Base-by-base conservation (phyloP, 2,113 vertebrate species). In the Poeciliopsis retropinna region DNA sequence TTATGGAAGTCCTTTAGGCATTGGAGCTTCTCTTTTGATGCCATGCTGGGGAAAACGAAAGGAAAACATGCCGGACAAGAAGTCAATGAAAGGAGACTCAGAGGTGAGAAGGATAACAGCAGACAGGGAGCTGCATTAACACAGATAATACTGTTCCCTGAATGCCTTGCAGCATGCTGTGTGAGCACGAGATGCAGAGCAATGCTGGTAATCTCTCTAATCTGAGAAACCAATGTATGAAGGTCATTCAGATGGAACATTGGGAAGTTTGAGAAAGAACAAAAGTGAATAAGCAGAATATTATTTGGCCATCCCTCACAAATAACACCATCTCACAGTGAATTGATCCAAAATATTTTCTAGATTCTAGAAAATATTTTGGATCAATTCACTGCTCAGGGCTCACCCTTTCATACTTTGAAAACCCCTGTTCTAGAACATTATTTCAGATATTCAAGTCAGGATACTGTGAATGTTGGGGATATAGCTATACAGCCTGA, bases 1-100 rank as follows among this genome's bases (percentile, higher is more conserved):
- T 99, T 99, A 92, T 99, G 98, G 87, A 99, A 99, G 86, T 99
- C 98, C 90, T 99, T 99, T 88, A 99, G 91, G 90, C 96, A 98
- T 91, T 98, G 97, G 83, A 99, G 93, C 85, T 99, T 99, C 88
- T 99, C 98, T 89, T 98, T 99, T 90, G 97, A 97, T 87, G 96
- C 96, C 97, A 98, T 99, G 68, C 93, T 96, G 93, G n/a, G n/a
- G 62, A n/a, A 47, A 44, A 64, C 32, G 10, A 41, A 64, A 61
- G 11, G 27, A 5, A 28, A 28, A 60, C 63, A 66, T 4, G 10
- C 34, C 11, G 77, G n/a, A 68, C 44, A 73, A 12, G 28, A 11
- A 76, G 34, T 30, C 22, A 25, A 14, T 39, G 41, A 51, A 57
- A 30, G 28, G 71, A 73, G 57, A 68, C 27, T 77, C 71, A 83